Conservation (phyloP, 2,888 invertebrate species). For the Caenorhabditis sp. region DNA sequence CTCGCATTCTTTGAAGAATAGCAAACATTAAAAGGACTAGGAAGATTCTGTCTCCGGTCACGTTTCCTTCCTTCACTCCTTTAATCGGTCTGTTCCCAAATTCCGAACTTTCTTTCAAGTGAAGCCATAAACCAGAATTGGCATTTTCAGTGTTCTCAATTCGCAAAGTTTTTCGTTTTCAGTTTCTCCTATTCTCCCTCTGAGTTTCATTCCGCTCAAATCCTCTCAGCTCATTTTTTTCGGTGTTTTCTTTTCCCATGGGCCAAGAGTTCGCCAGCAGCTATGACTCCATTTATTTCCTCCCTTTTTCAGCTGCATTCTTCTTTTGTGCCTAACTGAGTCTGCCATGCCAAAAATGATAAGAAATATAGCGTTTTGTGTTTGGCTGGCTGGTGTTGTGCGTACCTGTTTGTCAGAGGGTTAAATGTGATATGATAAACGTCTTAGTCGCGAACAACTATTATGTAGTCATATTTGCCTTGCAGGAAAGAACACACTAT, state of each 20-base stretch:
- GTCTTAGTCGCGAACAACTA: conserved; percentile 26
- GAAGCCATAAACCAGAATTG: conserved; percentile 6
- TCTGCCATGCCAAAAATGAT: conserved; percentile 26
- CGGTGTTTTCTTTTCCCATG: conserved; percentile 35
- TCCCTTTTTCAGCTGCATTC: conserved; percentile 49
- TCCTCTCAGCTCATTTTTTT: neutral
- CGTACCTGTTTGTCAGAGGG: conserved; percentile 18
- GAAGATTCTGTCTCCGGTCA: conserved; percentile 11
- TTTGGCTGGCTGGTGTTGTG: conserved; percentile 1
- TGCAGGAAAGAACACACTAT: neutral
- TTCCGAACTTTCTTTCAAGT: neutral
- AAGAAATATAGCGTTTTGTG: neutral
- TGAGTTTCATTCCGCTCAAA: conserved; percentile 19
- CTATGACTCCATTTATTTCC: conserved; percentile 28
- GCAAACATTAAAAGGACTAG: conserved; percentile 28
- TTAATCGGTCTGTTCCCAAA: conserved; percentile 30
- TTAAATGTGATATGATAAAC: conserved; percentile 39
- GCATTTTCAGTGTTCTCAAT: conserved; percentile 3
- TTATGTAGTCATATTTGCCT: conserved; percentile 12
- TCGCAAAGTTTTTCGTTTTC: neutral
- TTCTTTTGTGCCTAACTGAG: conserved; percentile 7
- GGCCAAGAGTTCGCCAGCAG: conserved; percentile 29
- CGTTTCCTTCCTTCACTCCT: neutral
- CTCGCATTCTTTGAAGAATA: conserved; percentile 14
- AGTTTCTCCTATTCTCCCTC: neutral